Base-by-base conservation (phyloP, 2,797 vertebrate species). In the Gallinago solitaria region DNA sequence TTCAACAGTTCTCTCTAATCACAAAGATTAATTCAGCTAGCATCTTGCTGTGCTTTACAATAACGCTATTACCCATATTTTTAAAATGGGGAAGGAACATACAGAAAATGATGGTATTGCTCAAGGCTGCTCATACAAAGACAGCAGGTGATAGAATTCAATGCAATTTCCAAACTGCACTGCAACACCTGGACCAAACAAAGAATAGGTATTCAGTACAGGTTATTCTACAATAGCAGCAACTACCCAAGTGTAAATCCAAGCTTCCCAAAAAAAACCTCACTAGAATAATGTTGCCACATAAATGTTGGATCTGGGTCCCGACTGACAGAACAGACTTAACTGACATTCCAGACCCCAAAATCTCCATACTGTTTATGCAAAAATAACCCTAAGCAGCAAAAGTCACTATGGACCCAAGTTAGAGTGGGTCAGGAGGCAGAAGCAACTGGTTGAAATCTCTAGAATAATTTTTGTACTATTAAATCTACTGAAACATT, bases 111-210 rank as follows among this genome's bases (percentile, higher is more conserved):
- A 83, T 43, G 71, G 39, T 8, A 92, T 78, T 94, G 91, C 69
- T 88, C 87, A 94, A 92, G 39, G 68, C 28, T 91, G 89, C 27
- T 78, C 67, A 85, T 45, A 84, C 30, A 87, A 88, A 95, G 54
- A 79, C 63, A 89, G 33, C 47, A 74, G 61, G 48, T 65, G 68
- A 93, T 54, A 87, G 83, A 90, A 93, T 35, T 56, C 77, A 94
- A 53, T 51, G 67, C 39, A 83, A 73, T 92, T 89, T 88, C 61
- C 90, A 95, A 93, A 88, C 54, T 76, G 76, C 69, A 90, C 53
- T 61, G 73, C 80, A 95, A 90, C 48, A 91, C 56, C 73, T 80
- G 54, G 47, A 84, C 80, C 89, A 88, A 93, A 92, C 50, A 83
- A 88, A 89, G 63, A 90, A 78, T 0, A 87, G 12, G 16, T 35